Evolutionary conservation across 2,888 invertebrate genomes (phyloP), one percentile per base, ranked within the genome.

Genomic region (Notodonta dromedarius): DNA sequence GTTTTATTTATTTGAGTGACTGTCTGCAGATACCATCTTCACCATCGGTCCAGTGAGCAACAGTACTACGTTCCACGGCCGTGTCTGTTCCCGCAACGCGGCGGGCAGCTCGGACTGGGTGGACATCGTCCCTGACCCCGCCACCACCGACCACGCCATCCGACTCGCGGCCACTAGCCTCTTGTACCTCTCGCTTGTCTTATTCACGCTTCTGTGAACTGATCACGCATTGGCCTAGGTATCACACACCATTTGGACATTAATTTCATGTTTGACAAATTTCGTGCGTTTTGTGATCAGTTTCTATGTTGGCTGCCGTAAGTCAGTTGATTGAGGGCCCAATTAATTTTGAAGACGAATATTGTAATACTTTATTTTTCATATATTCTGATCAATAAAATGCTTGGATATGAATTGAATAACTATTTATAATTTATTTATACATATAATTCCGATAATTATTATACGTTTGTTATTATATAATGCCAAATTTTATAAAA

Each of bases 101-200:
- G 93, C 93, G 0, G 91, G 93, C 1, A 81, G 79, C 70, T 93
- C 93, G 0, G 89, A 89, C 39, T 92, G 90, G 90, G 57, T 88
- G 51, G 79, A 80, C 24, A 63, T 84, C 11, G 60, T 69, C 0
- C 78, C 76, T 0, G 70, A 73, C 4, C 77, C 84, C 1, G 62
- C 66, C 50, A 86, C 87, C 39, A 81, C 84, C 0, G 82, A 80
- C 7, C 62, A 76, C 39, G 75, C 75, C 0, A 59, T 67, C 57
- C 72, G 72, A 56, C 63, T 66, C 13, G 57, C 67, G 5, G 63
- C 67, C 13, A 67, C 74, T 11, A 8, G 71, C 13, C 0, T 69
- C 5, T 60, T 88, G 9, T 56, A 88, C 46, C 39, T 84, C 46
- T 56, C 63, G 7, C 70, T 82, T 63, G 57, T 79, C n/a, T 12